Evolutionary conservation across 2,113 vertebrate species (phyloP), one percentile per base, ranked within the genome.

Genomic region (Trogon melanurus): DNA sequence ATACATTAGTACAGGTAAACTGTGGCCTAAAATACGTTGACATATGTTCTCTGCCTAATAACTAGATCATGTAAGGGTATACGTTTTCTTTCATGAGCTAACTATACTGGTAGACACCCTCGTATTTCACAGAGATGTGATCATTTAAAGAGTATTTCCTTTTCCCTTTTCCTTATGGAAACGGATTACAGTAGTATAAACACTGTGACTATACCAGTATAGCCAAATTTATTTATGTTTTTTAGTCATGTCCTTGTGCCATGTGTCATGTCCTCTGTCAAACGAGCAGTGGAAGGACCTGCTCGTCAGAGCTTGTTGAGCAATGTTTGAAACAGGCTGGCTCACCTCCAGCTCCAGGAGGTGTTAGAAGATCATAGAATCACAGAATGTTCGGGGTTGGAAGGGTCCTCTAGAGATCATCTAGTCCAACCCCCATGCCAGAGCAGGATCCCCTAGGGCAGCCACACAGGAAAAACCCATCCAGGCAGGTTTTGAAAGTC

Each of bases 271-370:
- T 48, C 22, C 17, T 91, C 41, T 64, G 21, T 56, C 61, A 15
- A 16, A 44, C 0, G 3, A 74, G 38, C 34, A 60, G 16, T 0
- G 1, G 19, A 38, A 54, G 26, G 66, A 18, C 48, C 11, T 67
- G 54, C 48, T 74, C 19, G n/a, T 48, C 38, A 56, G 48, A 56
- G 20, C 20, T 22, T 62, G 18, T 17, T 80, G 38, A 23, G 13
- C 23, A n/a, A 1, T 53, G 16, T 44, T 75, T 50, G 65, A 74
- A 73, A 38, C 11, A 29, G 71, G 26, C 20, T 80, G 54, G 20
- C 27, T 91, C 51, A 18, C 15, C 32, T 41, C 41, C 13, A 74
- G 27, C 34, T 50, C 45, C 30, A 36, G 78, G 22, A 62, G n/a
- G 26, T 4, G 9, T 32, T 53, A 12, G 44, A 60, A 41, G 41